Conservation (phyloP, 2,888 invertebrate species). For the Xanthorhoe designata region DNA sequence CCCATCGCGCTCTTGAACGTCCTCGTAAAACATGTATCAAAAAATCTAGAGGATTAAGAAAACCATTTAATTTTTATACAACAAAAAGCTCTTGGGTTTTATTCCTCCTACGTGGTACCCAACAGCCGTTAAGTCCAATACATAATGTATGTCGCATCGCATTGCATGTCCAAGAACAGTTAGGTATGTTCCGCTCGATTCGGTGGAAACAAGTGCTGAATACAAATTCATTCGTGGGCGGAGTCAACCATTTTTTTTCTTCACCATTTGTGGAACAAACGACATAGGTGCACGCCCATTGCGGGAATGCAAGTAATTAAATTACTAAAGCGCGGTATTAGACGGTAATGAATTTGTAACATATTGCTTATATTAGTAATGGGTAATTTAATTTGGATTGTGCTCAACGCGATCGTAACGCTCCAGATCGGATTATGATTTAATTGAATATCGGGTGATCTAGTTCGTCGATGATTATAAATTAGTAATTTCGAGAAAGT, state of each 20-base stretch:
- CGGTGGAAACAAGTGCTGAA: slow-evolving; percentile 54
- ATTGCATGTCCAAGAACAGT: slow-evolving; percentile 64
- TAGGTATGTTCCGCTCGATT: slow-evolving; percentile 55
- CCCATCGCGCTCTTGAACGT: too few species aligned
- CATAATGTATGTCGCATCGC: slow-evolving; percentile 46
- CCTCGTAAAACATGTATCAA: too few species aligned
- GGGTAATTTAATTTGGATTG: slow-evolving; percentile 33
- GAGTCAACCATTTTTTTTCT: slow-evolving; percentile 58
- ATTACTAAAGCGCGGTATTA: slow-evolving; percentile 52
- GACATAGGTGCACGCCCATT: slow-evolving; percentile 61
- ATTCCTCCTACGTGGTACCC: slow-evolving; percentile 6
- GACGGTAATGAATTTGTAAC: slow-evolving; percentile 47
- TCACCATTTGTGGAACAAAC: slow-evolving; percentile 65
- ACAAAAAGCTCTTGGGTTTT: slow-evolving; percentile 7
- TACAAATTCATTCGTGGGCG: slow-evolving; percentile 64
- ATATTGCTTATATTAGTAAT: slow-evolving; percentile 36
- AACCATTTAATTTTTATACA: neutral
- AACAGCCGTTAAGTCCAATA: slow-evolving; percentile 23
- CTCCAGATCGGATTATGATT: slow-evolving; percentile 30
- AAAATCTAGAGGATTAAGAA: neutral
- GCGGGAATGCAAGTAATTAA: slow-evolving; percentile 59
- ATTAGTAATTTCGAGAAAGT: too few species aligned
- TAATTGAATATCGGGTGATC: slow-evolving; percentile 2
- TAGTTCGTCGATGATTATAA: neutral
- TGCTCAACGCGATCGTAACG: slow-evolving; percentile 30